phyloP scores from a whole-genome alignment of 2,113 vertebrate species.

The Oostethus manadensis region DNA sequence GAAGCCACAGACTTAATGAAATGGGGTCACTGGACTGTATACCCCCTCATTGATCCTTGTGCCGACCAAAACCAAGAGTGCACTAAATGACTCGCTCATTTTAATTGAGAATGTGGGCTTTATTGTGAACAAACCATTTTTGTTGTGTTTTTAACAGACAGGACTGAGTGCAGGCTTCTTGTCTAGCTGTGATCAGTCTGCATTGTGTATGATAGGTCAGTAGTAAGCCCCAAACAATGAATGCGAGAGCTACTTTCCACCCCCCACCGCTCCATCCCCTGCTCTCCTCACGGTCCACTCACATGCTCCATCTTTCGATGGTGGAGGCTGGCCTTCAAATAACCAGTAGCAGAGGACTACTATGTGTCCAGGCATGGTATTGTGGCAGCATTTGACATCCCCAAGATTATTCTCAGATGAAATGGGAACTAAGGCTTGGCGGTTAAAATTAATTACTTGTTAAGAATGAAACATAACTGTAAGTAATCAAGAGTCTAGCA shows the following conservation, averaged over 20 bases:
- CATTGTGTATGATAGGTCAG: slow-evolving; percentile 17
- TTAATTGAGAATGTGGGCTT: background rate
- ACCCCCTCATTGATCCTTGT: slow-evolving; percentile 25
- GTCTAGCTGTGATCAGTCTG: slow-evolving; percentile 18
- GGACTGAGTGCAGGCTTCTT: background rate
- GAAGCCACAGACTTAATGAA: slow-evolving; percentile 40
- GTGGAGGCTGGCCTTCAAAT: background rate
- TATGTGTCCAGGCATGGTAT: too few species aligned
- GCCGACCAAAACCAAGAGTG: slow-evolving; percentile 1
- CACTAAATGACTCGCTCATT: background rate
- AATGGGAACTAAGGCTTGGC: background rate
- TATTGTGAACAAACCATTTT: background rate
- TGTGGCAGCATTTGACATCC: too few species aligned
- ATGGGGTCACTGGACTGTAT: slow-evolving; percentile 47
- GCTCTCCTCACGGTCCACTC: background rate
- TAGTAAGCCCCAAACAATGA: slow-evolving; percentile 57
- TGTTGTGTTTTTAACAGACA: background rate
- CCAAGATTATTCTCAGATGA: background rate
- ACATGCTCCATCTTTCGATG: background rate
- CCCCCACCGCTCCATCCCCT: background rate
- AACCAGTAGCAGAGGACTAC: too few species aligned
- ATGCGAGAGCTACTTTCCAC: slow-evolving; percentile 17
- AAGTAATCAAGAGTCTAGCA: too few species aligned
- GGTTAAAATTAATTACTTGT: too few species aligned
- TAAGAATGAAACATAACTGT: too few species aligned